Evolutionary conservation across 2,797 vertebrate genomes (phyloP), one percentile per base, ranked within the genome.

Genomic region (Silurus aristotelis): DNA sequence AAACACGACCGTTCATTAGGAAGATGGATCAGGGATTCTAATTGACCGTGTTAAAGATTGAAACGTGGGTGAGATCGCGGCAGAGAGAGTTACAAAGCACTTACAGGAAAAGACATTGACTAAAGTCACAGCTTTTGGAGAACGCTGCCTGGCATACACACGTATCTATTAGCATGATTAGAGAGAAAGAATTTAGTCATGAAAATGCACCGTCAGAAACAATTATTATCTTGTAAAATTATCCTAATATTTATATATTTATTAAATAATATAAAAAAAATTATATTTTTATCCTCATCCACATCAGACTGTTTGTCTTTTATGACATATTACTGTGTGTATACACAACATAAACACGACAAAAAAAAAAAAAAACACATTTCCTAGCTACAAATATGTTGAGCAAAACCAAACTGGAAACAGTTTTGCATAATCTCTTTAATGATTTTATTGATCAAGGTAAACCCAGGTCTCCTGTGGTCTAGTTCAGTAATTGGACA

Each of bases 1-100:
- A 87, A 83, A 80, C 83, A 88, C 60, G 70, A 82, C 64, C 86
- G 67, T 68, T 88, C 82, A 88, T 86, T 87, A 88, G 88, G 78
- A 80, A 82, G 87, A 81, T 78, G 86, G 88, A 90, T 91, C 61
- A 85, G 84, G 71, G 20, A 85, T 86, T 73, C 83, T 71, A 88
- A 90, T 90, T 89, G 71, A 87, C 71, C 79, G 27, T 83, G 43
- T 86, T 82, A 76, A 85, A 84, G 58, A 84, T 79, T 83, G 31
- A 84, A 83, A 85, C 64, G 25, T 76, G 48, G 9, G 15, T 72
- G 63, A 82, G 46, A 82, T 82, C 63, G n/a, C 61, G 68, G 73
- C 71, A 56, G 48, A 20, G 19, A 38, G 6, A 68, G 66, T 52
- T 27, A 80, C 56, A 80, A 78, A 80, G 68, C 12, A 72, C 79